Base-by-base conservation (phyloP, 1,140 invertebrate species). In the Scaptodrosophila lebanonensis region DNA sequence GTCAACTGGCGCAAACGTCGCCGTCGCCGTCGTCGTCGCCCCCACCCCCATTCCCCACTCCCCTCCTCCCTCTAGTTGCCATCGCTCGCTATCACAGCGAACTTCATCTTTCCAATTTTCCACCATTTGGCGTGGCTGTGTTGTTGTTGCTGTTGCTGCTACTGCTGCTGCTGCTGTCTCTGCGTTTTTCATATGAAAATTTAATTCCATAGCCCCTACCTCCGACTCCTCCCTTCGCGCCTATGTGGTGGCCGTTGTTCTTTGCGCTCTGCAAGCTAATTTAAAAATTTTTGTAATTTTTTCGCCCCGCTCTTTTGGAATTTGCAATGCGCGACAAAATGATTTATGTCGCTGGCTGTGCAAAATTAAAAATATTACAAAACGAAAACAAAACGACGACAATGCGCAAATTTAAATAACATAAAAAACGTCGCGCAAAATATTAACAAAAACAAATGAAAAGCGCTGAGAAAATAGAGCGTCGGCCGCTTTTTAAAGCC, bases 91-190 rank as follows among this genome's bases (percentile, higher is more conserved):
- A 82, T 82, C 75, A 68, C 57, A 49, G 66, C 59, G 70, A 70
- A 82, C 76, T 82, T 82, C 70, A 83, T 82, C 77, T 82, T 82
- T 83, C 76, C 75, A 82, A 82, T 83, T 82, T 82, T 83, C 75
- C 76, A 82, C 75, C 71, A 83, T 83, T 83, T 83, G 76, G 68
- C 75, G 76, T 83, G 69, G 76, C 18, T 18, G 13, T 4, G 12
- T 30, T 8, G 22, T 49, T 32, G 15, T 35, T 48, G 32, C 38
- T 27, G 27, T 36, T 65, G 50, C 56, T 66, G 57, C 38, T 45
- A 48, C 38, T 76, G 32, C 38, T 27, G 27, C 33, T 65, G 50
- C 56, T 66, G 57, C 38, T 45, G 51, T n/a, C 38, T 76, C 13
- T 17, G 63, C 62, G 52, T 75, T 83, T 76, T 76, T 75, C 70